Base-by-base conservation (phyloP, 2,113 vertebrate species). In the Coptodon bakossiorum region DNA sequence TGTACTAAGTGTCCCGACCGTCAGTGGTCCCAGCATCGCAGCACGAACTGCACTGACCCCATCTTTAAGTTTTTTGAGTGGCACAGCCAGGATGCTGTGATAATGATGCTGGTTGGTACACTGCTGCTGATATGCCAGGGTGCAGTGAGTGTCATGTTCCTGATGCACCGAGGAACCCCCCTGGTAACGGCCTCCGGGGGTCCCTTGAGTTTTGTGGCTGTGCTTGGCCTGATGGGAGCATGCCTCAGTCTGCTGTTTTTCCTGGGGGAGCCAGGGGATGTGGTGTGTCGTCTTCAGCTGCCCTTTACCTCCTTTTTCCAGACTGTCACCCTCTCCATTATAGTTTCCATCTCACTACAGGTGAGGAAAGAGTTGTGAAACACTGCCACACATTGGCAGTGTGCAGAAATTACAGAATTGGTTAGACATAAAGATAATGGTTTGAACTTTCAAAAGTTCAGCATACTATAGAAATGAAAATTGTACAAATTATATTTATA, bases 321-420 rank as follows among this genome's bases (percentile, higher is more conserved):
- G 91, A 97, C 95, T 0, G 87, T 95, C 4, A 95, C 97, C 3
- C 90, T 98, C 54, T 97, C 97, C 12, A 94, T 96, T 16, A 89
- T 98, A 6, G 40, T 96, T 5, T 94, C 93, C 81, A 95, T 97
- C 61, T 97, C 97, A 0, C 93, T 98, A 0, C 96, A 98, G 96
- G 96, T 97, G 61, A 95, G 86, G 1, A 79, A 79, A 27, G 22
- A 48, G 11, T 45, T 3, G 17, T n/a, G 31, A 11, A 56, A 76
- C 11, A 36, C 14, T 17, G 9, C 38, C 53, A 22, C 29, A 54
- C 7, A 82, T 56, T 40, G 80, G 53, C 43, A 29, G 13, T 24
- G 13, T 13, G 14, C 5, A 17, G 27, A 9, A 82, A 86, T 27
- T 73, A n/a, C 50, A 79, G 4, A 53, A 22, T 16, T 59, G 56